Base-by-base conservation (phyloP, 2,888 invertebrate genomes). In the Tricholauxania praeusta region DNA sequence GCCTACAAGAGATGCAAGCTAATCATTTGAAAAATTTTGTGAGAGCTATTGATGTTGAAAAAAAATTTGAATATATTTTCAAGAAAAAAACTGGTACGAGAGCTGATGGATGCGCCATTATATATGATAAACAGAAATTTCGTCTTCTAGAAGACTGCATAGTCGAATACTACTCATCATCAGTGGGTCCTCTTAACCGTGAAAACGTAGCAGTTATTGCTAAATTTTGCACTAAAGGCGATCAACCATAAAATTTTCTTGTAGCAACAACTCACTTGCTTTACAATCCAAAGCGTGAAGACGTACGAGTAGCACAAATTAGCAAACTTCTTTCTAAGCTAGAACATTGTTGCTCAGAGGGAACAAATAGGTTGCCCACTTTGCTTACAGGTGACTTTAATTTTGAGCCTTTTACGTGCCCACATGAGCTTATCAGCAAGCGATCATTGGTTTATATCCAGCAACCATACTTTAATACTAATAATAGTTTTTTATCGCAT, bases 361-460 rank as follows among this genome's bases (percentile, higher is more conserved):
- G 84, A 0, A 80, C 77, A 69, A 81, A 85, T 2, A 72, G 72
- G 3, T 85, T 92, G 53, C 97, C 98, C 0, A 90, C 96, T 7
- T 92, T 99, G 74, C 79, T 99, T 74, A 94, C 96, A 6, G 99
- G 99, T 0, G 99, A 99, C 87, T 94, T 99, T 76, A 99, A 99
- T 87, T 91, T 94, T 3, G 89, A 90, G 72, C 96, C 96, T 0
- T 86, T 91, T 59, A 93, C 94, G 55, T 90, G 91, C 3, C 79
- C 79, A 1, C 77, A 74, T 72, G 22, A 70, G 32, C 66, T 72
- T 6, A 39, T 78, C 53, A 76, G 75, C 15, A 8, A 72, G 72
- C 39, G 51, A 17, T 14, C 22, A 68, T 1, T 39, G 22, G 74
- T 10, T 69, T 75, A 5, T 2, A 51, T 10, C 90, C 96, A 1